Evolutionary conservation across 2,888 invertebrate genomes (phyloP).

Genomic region (Sphinx pinastri): DNA sequence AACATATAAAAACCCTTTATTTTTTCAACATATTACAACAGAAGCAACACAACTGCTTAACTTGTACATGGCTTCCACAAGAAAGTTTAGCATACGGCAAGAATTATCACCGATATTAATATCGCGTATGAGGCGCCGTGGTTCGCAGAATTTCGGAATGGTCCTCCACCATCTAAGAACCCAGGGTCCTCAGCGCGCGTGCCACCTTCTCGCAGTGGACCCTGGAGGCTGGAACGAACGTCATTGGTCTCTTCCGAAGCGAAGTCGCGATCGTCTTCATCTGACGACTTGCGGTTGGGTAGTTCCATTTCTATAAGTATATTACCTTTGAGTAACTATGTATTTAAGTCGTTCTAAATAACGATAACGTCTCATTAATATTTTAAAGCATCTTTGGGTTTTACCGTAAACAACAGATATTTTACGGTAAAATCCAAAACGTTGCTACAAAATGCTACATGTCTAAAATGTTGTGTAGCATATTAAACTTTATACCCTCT

Average conservation of each 20-base stretch:
- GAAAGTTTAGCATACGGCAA: conserved; percentile 70
- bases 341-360: too few relatives aligned
- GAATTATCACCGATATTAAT: conserved; percentile 67
- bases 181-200: conserved; percentile 75
- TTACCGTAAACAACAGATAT: too few relatives aligned
- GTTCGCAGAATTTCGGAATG: conserved; percentile 52
- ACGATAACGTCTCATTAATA: not conserved
- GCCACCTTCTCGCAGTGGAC: conserved; percentile 86
- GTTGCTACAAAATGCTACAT: too few relatives aligned
- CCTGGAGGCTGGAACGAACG: conserved; percentile 86
- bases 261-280: conserved; percentile 73
- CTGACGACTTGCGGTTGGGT: conserved; percentile 79
- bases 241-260: conserved; percentile 75
- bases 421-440: too few relatives aligned
- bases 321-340: conserved; percentile 4
- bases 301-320: conserved; percentile 84
- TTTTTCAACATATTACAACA: too few relatives aligned
- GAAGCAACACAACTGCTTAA: not conserved
- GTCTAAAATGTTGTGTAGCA: too few relatives aligned
- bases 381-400: not conserved
- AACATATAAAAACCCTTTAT: too few relatives aligned
- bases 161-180: conserved; percentile 70
- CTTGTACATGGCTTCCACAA: conserved; percentile 60
- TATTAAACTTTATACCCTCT: too few relatives aligned
- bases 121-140: conserved; percentile 54